Evolutionary conservation across 2,113 vertebrate genomes (phyloP).

Genomic region (Morphnarchus princeps): DNA sequence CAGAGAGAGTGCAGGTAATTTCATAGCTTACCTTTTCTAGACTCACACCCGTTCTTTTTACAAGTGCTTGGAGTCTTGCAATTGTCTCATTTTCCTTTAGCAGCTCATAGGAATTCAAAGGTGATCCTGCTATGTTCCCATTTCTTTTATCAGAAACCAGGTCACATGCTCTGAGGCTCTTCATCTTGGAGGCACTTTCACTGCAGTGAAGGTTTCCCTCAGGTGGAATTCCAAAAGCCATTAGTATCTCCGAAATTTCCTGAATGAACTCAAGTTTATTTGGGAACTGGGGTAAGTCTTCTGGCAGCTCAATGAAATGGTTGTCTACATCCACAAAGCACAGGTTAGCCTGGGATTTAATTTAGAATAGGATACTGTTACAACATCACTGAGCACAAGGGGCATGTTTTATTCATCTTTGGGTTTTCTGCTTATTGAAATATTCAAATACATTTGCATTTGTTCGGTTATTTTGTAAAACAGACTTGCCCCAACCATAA

Average conservation of each 20-base stretch:
- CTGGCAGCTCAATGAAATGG: slow-evolving; percentile 96
- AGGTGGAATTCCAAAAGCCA: slow-evolving; percentile 89
- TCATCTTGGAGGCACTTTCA: slow-evolving; percentile 84
- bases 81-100: slow-evolving; percentile 97
- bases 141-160: slow-evolving; percentile 93
- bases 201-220: slow-evolving; percentile 89
- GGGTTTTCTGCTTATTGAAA: neutral
- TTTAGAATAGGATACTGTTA: neutral
- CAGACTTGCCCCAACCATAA: neutral
- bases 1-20: neutral
- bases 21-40: slow-evolving; percentile 86
- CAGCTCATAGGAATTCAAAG: slow-evolving; percentile 88
- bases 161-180: slow-evolving; percentile 81
- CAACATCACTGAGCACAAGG: neutral
- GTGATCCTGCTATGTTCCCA: slow-evolving; percentile 88
- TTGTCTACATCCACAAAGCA: slow-evolving; percentile 99
- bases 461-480: neutral
- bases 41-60: slow-evolving; percentile 95
- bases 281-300: slow-evolving; percentile 97
- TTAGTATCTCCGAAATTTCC: slow-evolving; percentile 94
- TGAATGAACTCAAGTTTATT: slow-evolving; percentile 98
- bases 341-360: slow-evolving; percentile 87
- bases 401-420: neutral
- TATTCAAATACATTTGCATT: neutral
- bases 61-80: slow-evolving; percentile 92